A percentile compares a stretch with the other conserved stretches of the same genome.
Conservation (phyloP, 2,113 vertebrate species). For the Tangachromis dhanisi region DNA sequence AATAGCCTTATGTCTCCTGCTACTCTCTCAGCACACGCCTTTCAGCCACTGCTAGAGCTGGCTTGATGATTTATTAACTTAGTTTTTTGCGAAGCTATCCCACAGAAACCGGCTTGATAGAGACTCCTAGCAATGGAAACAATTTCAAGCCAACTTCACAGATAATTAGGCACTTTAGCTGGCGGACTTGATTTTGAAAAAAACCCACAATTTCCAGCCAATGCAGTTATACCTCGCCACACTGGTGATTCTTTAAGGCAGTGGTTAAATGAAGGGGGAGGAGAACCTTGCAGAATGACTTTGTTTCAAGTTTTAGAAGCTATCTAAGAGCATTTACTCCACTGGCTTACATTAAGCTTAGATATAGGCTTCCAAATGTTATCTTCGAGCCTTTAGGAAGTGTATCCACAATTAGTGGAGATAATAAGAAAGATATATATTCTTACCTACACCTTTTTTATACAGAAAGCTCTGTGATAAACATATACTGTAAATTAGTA, state of each 20-base stretch:
- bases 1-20: background rate
- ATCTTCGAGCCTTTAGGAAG: background rate
- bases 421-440: background rate
- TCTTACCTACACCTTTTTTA: background rate
- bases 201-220: constrained; percentile 25
- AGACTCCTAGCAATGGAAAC: constrained; percentile 60
- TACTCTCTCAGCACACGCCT: background rate
- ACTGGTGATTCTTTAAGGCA: background rate
- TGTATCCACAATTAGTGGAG: background rate
- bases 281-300: background rate
- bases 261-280: background rate
- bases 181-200: constrained; percentile 52
- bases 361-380: background rate
- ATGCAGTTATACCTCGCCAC: background rate
- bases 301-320: background rate
- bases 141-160: constrained; percentile 68
- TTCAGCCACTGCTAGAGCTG: constrained; percentile 8
- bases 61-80: constrained; percentile 66
- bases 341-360: background rate
- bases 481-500: background rate
- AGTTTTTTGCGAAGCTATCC: constrained; percentile 56
- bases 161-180: constrained; percentile 70
- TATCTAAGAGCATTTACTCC: background rate
- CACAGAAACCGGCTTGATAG: constrained; percentile 53
- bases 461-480: background rate